phyloP scores from a whole-genome alignment of 2,888 invertebrate species.

The Sipha maydis region DNA sequence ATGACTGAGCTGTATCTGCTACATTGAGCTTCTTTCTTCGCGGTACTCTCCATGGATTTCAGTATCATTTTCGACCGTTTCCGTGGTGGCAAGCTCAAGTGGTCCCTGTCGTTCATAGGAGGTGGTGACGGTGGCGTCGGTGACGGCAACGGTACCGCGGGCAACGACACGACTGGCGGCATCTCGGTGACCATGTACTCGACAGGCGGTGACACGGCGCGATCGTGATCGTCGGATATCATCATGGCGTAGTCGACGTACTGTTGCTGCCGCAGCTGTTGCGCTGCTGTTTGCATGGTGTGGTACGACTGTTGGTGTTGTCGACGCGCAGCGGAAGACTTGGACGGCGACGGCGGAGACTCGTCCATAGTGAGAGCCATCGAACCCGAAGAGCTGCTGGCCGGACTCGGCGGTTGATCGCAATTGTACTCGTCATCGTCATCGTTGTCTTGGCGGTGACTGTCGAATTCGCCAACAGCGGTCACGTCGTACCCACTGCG shows the following conservation, averaged over 20 bases:
- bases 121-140: constrained; percentile 52
- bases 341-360: constrained; percentile 19
- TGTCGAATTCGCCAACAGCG: not conserved
- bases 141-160: constrained; percentile 68
- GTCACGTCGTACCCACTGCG: not conserved
- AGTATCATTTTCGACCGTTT: constrained; percentile 82
- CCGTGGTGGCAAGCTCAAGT: constrained; percentile 78
- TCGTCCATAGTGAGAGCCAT: constrained; percentile 63
- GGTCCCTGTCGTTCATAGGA: constrained; percentile 71
- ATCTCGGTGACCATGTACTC: constrained; percentile 28
- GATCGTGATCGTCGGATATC: not conserved
- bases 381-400: constrained; percentile 62
- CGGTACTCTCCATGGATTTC: constrained; percentile 73
- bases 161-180: constrained; percentile 70
- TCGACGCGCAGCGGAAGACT: not conserved
- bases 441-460: not conserved
- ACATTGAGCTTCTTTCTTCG: constrained; percentile 67
- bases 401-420: constrained; percentile 47
- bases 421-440: constrained; percentile 44
- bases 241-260: constrained; percentile 24
- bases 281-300: constrained; percentile 32
- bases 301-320: constrained; percentile 46
- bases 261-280: constrained; percentile 8
- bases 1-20: constrained; percentile 80
- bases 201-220: not conserved